A percentile compares a stretch with the other conserved stretches of the same genome.
These are phyloP conservation scores for Geophilus truncorum DNA, from an alignment of 2,888 invertebrate genomes.

Conservation along the genomic window DNA sequence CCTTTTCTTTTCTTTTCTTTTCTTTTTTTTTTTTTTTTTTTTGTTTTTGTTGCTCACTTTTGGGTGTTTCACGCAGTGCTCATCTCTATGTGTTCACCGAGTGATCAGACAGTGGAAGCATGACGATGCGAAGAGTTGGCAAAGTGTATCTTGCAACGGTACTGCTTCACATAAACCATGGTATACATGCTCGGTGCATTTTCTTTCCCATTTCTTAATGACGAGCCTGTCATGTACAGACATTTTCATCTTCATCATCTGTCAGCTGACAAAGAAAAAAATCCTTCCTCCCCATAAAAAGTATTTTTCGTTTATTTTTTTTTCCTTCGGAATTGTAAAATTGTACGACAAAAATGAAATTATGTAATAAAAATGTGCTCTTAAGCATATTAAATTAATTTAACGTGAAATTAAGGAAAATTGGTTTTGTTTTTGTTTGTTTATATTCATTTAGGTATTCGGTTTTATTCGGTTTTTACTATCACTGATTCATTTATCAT, in stretches of 20 bases:
- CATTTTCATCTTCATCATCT: slow-evolving; percentile 6
- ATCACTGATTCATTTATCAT: neutral
- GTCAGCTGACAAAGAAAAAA: slow-evolving; percentile 17
- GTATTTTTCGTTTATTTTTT: neutral
- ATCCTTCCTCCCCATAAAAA: slow-evolving; percentile 19
- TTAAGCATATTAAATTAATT: slow-evolving; percentile 15
- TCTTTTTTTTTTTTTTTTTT: slow-evolving; percentile 17
- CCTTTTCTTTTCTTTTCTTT: slow-evolving; percentile 14
- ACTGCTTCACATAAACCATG: slow-evolving; percentile 32
- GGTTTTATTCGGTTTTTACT: neutral
- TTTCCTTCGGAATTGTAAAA: slow-evolving; percentile 19
- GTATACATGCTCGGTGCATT: slow-evolving; percentile 28
- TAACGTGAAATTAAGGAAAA: slow-evolving; percentile 22
- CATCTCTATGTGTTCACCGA: slow-evolving; percentile 31
- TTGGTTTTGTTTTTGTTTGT: slow-evolving; percentile 13
- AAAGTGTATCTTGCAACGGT: slow-evolving; percentile 29
- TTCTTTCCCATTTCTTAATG: slow-evolving; percentile 18
- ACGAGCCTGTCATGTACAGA: slow-evolving; percentile 27
- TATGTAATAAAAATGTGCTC: neutral
- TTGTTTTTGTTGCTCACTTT: slow-evolving; percentile 31
- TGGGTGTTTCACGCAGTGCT: slow-evolving; percentile 34
- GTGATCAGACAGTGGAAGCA: slow-evolving; percentile 33
- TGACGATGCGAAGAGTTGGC: slow-evolving; percentile 33
- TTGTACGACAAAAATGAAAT: slow-evolving; percentile 17
- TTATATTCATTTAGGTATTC: slow-evolving; percentile 20